Base-by-base conservation (phyloP, 1,140 invertebrate species). In the Philaenus spumarius region DNA sequence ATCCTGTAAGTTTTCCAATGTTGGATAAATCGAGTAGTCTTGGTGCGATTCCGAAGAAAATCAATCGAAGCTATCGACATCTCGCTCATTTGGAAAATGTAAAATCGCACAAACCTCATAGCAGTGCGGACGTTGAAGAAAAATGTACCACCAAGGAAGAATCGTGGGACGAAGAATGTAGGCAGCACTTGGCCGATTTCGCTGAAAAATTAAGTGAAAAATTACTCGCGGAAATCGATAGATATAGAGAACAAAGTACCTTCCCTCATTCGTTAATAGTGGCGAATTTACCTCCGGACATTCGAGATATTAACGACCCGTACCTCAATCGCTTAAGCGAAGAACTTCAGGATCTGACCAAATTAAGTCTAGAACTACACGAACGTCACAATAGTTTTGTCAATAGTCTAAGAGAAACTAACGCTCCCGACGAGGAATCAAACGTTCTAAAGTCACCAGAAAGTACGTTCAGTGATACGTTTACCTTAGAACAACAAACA, bases 131-230 rank as follows among this genome's bases (percentile, higher is more conserved):
- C 22, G 34, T 40, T 1, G 47, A 50, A 26, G 55, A 60, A 6
- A 58, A 56, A 15, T 14, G 47, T 0, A 46, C 54, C 2, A 42
- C 52, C 17, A 76, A 78, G 20, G 75, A 74, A 61, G 70, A 74
- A 22, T 72, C 72, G 0, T 84, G 82, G 78, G 78, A 77, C 62
- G 78, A 84, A 67, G 82, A 85, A 59, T 80, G 80, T 51, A 74
- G 77, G 56, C 79, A 81, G 62, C 82, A 89, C 68, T 72, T 89
- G 40, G 83, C 82, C 2, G 85, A 88, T 63, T 89, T 89, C 62
- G 86, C 86, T 1, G 86, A 90, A 66, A 85, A 87, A 67, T 69
- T 87, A 3, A 80, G 78, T 57, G 86, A 86, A 65, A 87, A 87
- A 66, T 71, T 90, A 26, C 75, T 88, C 42, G 79, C 83, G 55